phyloP scores from a whole-genome alignment of 2,113 vertebrate species.

The Grallaria varia region DNA sequence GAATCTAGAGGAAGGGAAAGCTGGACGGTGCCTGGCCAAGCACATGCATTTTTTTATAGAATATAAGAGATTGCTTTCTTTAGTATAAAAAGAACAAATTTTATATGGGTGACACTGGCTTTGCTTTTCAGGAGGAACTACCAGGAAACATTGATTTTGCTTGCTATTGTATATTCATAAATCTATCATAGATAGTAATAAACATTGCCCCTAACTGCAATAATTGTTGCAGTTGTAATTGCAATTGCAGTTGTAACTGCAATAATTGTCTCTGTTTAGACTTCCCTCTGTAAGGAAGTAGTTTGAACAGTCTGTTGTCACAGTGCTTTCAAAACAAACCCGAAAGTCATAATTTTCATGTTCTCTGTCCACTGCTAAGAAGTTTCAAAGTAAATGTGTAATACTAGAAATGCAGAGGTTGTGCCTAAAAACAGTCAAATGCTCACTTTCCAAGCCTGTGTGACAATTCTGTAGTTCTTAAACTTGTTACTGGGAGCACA shows the following conservation, averaged over 20 bases:
- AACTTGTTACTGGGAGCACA: neutral
- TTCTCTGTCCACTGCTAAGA: slow-evolving; percentile 12
- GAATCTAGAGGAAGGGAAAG: neutral
- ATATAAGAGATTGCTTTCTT: neutral
- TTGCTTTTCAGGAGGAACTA: neutral
- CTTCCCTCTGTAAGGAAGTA: slow-evolving; percentile 22
- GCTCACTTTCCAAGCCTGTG: neutral
- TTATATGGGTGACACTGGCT: neutral
- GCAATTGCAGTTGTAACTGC: slow-evolving; percentile 40
- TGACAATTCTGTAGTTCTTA: neutral
- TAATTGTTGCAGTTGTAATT: slow-evolving; percentile 33
- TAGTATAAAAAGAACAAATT: neutral
- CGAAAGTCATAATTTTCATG: neutral
- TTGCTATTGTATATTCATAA: slow-evolving; percentile 26
- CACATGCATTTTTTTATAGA: neutral
- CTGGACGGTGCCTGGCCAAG: neutral
- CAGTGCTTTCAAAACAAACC: slow-evolving; percentile 53
- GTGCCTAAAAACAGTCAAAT: slow-evolving; percentile 10
- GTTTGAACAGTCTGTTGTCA: slow-evolving; percentile 13
- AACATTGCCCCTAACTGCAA: neutral
- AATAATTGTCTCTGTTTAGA: slow-evolving; percentile 37
- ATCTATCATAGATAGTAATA: neutral
- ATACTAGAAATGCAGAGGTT: neutral
- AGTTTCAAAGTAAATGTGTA: neutral
- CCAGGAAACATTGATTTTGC: neutral